phyloP scores from a whole-genome alignment of 2,113 vertebrate species.

The Perca flavescens region DNA sequence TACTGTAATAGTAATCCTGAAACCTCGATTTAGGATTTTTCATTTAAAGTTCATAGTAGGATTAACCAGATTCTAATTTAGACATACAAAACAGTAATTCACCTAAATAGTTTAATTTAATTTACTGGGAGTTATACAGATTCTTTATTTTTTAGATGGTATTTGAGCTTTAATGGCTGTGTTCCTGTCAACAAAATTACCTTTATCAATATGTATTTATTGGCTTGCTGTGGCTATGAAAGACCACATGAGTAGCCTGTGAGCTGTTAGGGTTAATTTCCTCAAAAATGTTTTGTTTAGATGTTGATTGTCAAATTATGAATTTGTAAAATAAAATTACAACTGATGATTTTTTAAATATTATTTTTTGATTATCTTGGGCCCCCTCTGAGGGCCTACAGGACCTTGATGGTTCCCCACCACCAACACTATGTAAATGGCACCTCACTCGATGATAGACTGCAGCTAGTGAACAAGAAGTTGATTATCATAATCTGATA shows the following conservation, averaged over 20 bases:
- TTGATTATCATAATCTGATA: slow-evolving; percentile 70
- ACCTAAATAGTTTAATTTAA: slow-evolving; percentile 15
- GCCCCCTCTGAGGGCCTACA: too few species aligned
- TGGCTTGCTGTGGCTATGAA: slow-evolving; percentile 15
- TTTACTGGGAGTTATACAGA: neutral
- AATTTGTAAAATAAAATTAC: too few species aligned
- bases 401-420: too few species aligned
- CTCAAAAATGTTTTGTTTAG: too few species aligned
- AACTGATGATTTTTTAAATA: too few species aligned
- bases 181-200: slow-evolving; percentile 12
- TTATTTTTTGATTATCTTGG: too few species aligned
- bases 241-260: neutral
- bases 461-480: slow-evolving; percentile 45
- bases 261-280: neutral
- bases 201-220: slow-evolving; percentile 37
- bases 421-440: slow-evolving; percentile 41
- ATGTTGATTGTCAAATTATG: too few species aligned
- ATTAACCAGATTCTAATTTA: slow-evolving; percentile 13
- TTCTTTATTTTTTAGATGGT: neutral
- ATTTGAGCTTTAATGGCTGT: neutral
- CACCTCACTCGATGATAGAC: slow-evolving; percentile 38
- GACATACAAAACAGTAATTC: slow-evolving; percentile 1
- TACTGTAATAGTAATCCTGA: neutral
- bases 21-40: neutral
- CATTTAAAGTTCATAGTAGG: slow-evolving; percentile 4